Evolutionary conservation across 2,113 vertebrate genomes (phyloP), one percentile per base, ranked within the genome.

Genomic region (Cepphus grylle): DNA sequence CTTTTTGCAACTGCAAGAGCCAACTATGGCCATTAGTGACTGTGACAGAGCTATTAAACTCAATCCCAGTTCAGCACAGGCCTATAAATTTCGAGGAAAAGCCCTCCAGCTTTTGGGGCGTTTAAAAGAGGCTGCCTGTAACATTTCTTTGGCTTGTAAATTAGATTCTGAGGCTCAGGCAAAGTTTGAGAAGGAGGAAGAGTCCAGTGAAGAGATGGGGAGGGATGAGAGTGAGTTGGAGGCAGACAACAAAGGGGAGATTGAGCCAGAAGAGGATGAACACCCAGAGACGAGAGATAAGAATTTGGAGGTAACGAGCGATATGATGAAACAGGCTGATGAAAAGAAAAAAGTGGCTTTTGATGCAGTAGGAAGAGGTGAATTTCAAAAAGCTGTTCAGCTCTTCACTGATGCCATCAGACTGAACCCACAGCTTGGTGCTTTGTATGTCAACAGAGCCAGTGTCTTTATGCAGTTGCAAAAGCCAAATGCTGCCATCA

Each of bases 1-100:
- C 98, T 10, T 99, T 98, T 86, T 99, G 99, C 96, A 97, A 93
- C 98, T 99, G 97, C 97, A 98, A 97, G 98, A 98, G 88, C 98
- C 98, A 71, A 97, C 98, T 9, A 97, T 98, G 47, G 98, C 98
- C 62, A 97, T 98, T 55, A 97, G 98, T 90, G 98, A 98, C 96
- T 98, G 98, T 81, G 92, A 98, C 93, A 78, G 96, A 97, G 98
- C 98, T 71, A 98, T 98, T 92, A 95, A 91, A 81, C 98, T 99
- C 92, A 98, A 98, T 95, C 98, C 98, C 29, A 98, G 98, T 95
- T 99, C 98, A 45, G 98, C 98, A 88, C 98, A 98, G 95, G 97
- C 98, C 5, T 98, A 98, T 94, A 98, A 98, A 95, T 98, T 98
- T 98, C 94, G 94, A 93, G 98, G 98, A 15, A 98, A 98, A 90